Base-by-base conservation (phyloP, 2,888 invertebrate genomes). In the Silvanus unidentatus region DNA sequence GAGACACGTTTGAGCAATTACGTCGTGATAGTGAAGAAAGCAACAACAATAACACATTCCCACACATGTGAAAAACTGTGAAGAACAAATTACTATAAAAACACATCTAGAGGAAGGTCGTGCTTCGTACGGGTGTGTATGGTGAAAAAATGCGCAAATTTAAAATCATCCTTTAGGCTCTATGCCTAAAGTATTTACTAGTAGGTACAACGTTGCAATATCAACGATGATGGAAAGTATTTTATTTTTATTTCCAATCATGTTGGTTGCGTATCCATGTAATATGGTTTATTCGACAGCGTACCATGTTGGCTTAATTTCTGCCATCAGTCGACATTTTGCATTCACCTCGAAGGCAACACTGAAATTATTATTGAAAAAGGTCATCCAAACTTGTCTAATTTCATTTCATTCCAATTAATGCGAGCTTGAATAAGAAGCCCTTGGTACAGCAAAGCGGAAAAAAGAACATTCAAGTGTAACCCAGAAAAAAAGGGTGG, bases 171-270 rank as follows among this genome's bases (percentile, higher is more conserved):
- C 49, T 41, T 8, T 22, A 22, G 22, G 22, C 22, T n/a, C n/a
- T n/a, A n/a, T n/a, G n/a, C n/a, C n/a, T n/a, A n/a, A n/a, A n/a
- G 22, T 22, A 22, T 22, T 22, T 22, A 22, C 8, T 5, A 5
- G 8, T 22, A 22, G 3, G 8, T 22, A 48, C 39, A 49, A 50
- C 52, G 49, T 43, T 51, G 55, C 54, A 55, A 59, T 57, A 59
- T 58, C 50, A 53, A 47, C 45, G 36, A n/a, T n/a, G n/a, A n/a
- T 8, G 8, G 44, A 38, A 44, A 51, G 56, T 57, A 57, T 60
- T 58, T 59, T 60, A 59, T 51, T 61, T 61, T 61, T 62, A 61
- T 59, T 60, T 59, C 57, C 62, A 61, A 61, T 62, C 58, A 58
- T 49, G 45, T 40, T 45, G 58, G 53, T 55, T 57, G 60, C 54